Percentiles rank a stretch among this genome's conserved stretches.
These are phyloP conservation scores for Xiphophorus couchianus DNA, from an alignment of 2,113 vertebrate genomes.

Conservation along the genomic window DNA sequence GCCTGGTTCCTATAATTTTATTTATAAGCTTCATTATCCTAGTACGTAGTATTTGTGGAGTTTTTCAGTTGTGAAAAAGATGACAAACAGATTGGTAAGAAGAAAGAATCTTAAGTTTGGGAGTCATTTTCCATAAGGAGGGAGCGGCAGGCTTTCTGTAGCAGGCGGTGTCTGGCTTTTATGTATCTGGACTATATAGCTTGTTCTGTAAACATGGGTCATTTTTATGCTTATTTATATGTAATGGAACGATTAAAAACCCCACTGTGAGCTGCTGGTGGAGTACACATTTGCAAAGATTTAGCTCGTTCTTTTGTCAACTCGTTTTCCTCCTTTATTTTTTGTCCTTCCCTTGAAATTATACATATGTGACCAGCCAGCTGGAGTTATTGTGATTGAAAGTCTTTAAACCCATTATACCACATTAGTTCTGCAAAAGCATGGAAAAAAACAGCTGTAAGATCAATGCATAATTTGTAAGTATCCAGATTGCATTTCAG, in stretches of 20 bases:
- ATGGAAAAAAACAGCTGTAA: conserved; percentile 44
- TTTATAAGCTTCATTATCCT: background rate
- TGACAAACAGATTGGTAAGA: conserved; percentile 42
- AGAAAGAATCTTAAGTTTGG: conserved; percentile 52
- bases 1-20: conserved; percentile 28
- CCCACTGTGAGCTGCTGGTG: background rate
- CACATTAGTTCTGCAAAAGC: background rate
- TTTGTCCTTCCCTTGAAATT: conserved; percentile 13
- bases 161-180: conserved; percentile 41
- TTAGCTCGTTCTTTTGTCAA: background rate
- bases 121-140: conserved; percentile 70
- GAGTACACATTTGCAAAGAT: conserved; percentile 7
- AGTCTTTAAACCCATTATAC: conserved; percentile 43
- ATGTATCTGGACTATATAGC: conserved; percentile 31
- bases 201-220: conserved; percentile 34
- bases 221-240: conserved; percentile 5
- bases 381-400: conserved; percentile 44
- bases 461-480: conserved; percentile 53
- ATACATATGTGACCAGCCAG: conserved; percentile 38
- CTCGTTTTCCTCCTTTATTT: background rate
- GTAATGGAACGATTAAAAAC: background rate
- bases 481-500: background rate
- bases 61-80: conserved; percentile 42
- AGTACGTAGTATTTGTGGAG: conserved; percentile 2
- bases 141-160: conserved; percentile 62